Percentiles rank a stretch among this genome's conserved stretches.
Evolutionary conservation across 2,113 vertebrate species (phyloP).

Genomic region (Coturnix japonica): DNA sequence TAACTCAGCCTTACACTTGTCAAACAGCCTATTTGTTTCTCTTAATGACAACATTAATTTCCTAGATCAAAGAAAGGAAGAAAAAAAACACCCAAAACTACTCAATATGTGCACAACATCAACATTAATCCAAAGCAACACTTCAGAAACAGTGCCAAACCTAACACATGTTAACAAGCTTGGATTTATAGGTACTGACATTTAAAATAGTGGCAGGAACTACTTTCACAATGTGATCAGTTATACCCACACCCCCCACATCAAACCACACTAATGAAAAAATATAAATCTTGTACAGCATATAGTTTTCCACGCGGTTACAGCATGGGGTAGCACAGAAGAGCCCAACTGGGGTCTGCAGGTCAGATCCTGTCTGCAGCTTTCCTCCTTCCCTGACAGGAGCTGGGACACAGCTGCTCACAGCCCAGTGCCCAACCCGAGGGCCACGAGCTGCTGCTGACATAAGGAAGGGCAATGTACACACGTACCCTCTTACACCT

Average conservation of each 20-base stretch:
- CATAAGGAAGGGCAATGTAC: neutral
- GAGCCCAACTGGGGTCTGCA: neutral
- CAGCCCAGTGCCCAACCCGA: neutral
- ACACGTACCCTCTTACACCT: fast-evolving
- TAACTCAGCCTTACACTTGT: constrained; percentile 14
- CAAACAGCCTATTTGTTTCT: neutral
- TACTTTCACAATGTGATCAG: neutral
- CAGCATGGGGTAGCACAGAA: fast-evolving
- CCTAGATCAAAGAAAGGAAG: neutral
- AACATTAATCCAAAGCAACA: neutral
- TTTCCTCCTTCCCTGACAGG: neutral
- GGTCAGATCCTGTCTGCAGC: neutral
- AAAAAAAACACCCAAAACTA: neutral
- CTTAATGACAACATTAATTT: neutral
- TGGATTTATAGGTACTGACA: neutral
- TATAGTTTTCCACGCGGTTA: neutral
- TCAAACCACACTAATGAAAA: neutral
- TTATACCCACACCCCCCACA: neutral
- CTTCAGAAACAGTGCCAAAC: neutral
- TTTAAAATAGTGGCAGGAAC: constrained; percentile 22
- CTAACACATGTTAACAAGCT: neutral
- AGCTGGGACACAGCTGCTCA: neutral
- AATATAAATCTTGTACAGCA: neutral
- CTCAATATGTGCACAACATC: neutral
- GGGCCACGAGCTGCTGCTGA: neutral